phyloP scores from a whole-genome alignment of 1,140 invertebrate species.

The Ceratoteleas bidentatus region DNA sequence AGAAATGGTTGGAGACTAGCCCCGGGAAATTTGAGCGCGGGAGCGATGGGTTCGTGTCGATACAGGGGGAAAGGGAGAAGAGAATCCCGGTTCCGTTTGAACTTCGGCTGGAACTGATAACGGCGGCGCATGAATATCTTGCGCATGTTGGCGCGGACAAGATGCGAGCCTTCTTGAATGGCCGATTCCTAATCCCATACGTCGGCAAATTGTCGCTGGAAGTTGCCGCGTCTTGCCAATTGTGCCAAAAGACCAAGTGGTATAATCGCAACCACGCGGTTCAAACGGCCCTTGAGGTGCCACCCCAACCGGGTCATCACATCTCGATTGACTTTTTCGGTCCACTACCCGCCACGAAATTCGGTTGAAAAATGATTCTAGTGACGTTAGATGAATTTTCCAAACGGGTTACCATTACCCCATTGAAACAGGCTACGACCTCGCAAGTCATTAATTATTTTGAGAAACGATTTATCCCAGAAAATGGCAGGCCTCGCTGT shows the following conservation, averaged over 20 bases:
- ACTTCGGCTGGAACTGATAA: not conserved
- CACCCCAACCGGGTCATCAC: not conserved
- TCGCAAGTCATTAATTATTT: not conserved
- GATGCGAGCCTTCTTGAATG: not conserved
- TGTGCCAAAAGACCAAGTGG: constrained; percentile 21
- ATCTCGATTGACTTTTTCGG: constrained; percentile 19
- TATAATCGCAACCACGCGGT: too few relatives aligned
- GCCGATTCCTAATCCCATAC: not conserved
- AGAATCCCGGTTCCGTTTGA: not conserved
- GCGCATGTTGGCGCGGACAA: not conserved
- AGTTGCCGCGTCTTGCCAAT: not conserved
- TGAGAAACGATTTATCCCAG: not conserved
- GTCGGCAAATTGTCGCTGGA: not conserved
- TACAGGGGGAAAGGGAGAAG: not conserved
- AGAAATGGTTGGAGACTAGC: too few relatives aligned
- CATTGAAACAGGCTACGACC: not conserved
- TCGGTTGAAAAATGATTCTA: constrained; percentile 1
- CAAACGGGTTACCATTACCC: not conserved
- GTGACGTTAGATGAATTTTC: constrained; percentile 4
- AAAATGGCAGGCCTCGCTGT: not conserved
- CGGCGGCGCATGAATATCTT: not conserved
- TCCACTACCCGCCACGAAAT: constrained; percentile 5
- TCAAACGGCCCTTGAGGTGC: too few relatives aligned
- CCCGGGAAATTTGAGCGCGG: not conserved
- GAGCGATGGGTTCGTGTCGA: not conserved